Conservation (phyloP, 2,797 vertebrate genomes). For the Chaetophractus vellerosus region DNA sequence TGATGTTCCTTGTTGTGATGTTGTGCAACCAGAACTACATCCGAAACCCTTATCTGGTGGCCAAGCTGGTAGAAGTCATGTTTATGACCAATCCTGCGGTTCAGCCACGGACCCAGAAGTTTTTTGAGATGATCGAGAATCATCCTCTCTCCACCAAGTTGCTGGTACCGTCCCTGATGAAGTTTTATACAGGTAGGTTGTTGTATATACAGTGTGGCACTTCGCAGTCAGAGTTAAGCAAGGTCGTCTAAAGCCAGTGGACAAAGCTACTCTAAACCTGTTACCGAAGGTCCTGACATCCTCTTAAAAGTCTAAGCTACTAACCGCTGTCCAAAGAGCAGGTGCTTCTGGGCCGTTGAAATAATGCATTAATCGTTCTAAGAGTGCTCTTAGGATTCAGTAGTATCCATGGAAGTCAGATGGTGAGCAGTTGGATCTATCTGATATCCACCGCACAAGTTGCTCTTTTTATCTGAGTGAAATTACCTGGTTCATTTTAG, state of each 20-base stretch:
- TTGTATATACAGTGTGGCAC: rapidly evolving
- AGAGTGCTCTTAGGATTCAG: rapidly evolving
- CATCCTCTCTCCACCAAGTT: conserved; percentile 97
- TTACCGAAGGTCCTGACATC: neutral
- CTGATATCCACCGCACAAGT: neutral
- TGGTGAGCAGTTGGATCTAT: neutral
- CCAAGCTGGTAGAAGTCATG: conserved; percentile 99
- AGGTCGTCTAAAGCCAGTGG: too few species aligned
- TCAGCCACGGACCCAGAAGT: conserved; percentile 97
- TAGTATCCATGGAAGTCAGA: too few species aligned
- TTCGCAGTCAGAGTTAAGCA: too few species aligned
- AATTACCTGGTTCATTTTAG: neutral
- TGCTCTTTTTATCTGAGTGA: conserved; percentile 1
- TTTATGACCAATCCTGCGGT: conserved; percentile 99
- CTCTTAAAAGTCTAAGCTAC: rapidly evolving
- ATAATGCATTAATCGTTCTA: rapidly evolving
- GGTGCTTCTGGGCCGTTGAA: rapidly evolving
- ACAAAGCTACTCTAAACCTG: neutral
- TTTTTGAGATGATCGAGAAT: conserved; percentile 99
- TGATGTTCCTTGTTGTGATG: conserved; percentile 98
- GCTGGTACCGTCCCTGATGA: conserved; percentile 98
- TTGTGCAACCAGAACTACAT: conserved; percentile 99
- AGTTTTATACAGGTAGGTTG: conserved; percentile 97
- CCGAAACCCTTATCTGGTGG: conserved; percentile 98
- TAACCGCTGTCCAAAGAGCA: rapidly evolving